phyloP scores from a whole-genome alignment of 2,797 vertebrate genomes.

The Enteromius trimaculatus region DNA sequence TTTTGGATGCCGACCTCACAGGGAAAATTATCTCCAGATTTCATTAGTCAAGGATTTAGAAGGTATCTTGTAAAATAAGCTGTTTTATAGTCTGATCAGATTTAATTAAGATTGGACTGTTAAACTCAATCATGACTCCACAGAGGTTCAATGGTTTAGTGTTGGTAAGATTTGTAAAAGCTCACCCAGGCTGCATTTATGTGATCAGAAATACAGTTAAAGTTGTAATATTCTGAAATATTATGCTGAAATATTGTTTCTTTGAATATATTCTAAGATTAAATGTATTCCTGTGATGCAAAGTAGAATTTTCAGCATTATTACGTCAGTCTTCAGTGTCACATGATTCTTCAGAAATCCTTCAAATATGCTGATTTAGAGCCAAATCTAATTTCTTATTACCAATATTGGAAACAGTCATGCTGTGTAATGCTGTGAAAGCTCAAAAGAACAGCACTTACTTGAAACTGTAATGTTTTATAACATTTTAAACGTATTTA shows the following conservation, averaged over 20 bases:
- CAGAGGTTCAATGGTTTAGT: background rate
- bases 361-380: background rate
- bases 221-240: background rate
- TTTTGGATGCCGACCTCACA: background rate
- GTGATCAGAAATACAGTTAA: background rate
- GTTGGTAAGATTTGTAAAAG: background rate
- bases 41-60: conserved; percentile 18
- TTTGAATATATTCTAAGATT: background rate
- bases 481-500: no score
- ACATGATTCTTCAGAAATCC: background rate
- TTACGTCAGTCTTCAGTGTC: background rate
- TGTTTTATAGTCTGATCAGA: conserved; percentile 16
- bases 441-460: background rate
- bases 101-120: background rate
- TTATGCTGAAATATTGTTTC: background rate
- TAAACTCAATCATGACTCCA: background rate
- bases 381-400: background rate
- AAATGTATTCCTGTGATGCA: background rate
- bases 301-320: background rate
- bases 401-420: background rate
- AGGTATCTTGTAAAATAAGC: background rate
- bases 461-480: no score
- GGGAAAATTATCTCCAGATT: conserved; percentile 6
- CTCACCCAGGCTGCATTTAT: background rate
- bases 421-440: background rate